A percentile compares a stretch with the other conserved stretches of the same genome.
These are phyloP conservation scores for Genyomyrus donnyi DNA, from an alignment of 2,113 vertebrate species.

Conservation along the genomic window DNA sequence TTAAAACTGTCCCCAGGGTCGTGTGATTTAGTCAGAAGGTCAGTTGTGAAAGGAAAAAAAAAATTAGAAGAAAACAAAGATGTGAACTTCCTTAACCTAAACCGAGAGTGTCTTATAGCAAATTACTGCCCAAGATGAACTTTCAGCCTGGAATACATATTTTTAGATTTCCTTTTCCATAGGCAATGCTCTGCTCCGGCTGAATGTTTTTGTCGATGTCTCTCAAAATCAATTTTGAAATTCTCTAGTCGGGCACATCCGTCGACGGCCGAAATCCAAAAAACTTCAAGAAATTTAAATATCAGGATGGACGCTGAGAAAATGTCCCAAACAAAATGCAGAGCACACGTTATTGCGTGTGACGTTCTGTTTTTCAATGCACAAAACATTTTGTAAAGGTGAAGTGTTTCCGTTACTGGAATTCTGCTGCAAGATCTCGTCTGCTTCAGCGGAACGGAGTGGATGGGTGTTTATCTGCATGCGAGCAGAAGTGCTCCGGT, in stretches of 20 bases:
- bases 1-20: conserved; percentile 40
- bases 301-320: neutral
- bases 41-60: conserved; percentile 42
- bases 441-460: neutral
- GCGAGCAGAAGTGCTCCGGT: neutral
- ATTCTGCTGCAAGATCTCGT: neutral
- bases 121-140: neutral
- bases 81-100: conserved; percentile 44
- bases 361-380: neutral
- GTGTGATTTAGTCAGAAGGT: conserved; percentile 41
- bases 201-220: neutral
- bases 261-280: neutral
- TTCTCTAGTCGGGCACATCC: neutral
- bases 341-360: neutral
- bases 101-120: neutral
- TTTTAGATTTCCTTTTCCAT: neutral
- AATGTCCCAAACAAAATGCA: neutral
- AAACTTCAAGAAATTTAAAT: neutral
- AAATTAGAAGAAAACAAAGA: conserved; percentile 39
- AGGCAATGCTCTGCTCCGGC: neutral
- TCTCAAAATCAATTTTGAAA: neutral
- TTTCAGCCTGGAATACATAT: neutral
- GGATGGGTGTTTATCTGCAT: neutral
- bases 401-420: neutral
- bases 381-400: neutral